Evolutionary conservation across 2,797 vertebrate species (phyloP).

Genomic region (Tiaroga cobitis): DNA sequence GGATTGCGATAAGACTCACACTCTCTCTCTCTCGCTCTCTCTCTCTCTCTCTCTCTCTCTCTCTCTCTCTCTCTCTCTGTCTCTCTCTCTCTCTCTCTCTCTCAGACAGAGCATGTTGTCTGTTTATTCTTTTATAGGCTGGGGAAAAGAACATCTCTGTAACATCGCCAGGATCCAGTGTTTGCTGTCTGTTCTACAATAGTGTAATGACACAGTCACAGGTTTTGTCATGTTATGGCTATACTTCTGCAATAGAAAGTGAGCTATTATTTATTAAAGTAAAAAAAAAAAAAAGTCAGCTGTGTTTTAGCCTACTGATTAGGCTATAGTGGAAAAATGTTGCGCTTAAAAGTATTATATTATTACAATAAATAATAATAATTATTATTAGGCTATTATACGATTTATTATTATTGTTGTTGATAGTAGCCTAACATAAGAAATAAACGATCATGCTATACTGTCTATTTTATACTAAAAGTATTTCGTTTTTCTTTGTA

Average conservation of each 20-base stretch:
- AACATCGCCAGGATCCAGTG: constrained; percentile 53
- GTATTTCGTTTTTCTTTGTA: not conserved
- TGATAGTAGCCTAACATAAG: not conserved
- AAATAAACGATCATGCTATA: not conserved
- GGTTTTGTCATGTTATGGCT: constrained; percentile 49
- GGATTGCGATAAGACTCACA: constrained; percentile 89
- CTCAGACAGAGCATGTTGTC: constrained; percentile 66
- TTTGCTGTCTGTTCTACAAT: constrained; percentile 30
- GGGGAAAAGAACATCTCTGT: constrained; percentile 68
- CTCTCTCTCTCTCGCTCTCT: constrained; percentile 33
- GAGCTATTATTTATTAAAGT: constrained; percentile 1
- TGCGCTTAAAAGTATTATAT: not conserved
- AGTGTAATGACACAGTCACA: constrained; percentile 24
- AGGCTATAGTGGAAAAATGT: not conserved
- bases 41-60: constrained; percentile 61
- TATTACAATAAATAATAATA: not conserved
- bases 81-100: constrained; percentile 63
- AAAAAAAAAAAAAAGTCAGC: not conserved
- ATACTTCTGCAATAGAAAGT: not conserved
- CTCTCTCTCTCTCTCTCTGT: constrained; percentile 33
- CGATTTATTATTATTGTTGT: constrained; percentile 30
- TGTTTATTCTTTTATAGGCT: constrained; percentile 74
- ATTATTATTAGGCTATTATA: not conserved
- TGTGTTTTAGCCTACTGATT: not conserved
- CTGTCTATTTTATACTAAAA: not conserved